A percentile compares a stretch with the other conserved stretches of the same genome.
Evolutionary conservation across 2,113 vertebrate species (phyloP).

Genomic region (Pseudopodoces humilis): DNA sequence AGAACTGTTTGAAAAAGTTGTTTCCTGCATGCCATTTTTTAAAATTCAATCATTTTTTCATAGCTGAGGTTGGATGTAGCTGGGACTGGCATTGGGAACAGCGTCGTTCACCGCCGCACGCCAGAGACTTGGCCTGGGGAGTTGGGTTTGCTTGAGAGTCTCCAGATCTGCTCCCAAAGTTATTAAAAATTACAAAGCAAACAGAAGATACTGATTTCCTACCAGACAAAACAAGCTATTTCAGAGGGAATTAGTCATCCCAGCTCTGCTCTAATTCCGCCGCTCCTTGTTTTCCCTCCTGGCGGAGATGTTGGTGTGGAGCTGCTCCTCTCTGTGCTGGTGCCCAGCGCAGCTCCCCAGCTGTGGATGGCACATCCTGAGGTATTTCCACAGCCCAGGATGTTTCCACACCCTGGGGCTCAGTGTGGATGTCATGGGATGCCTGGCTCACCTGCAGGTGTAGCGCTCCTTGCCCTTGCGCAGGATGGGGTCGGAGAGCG

Average conservation of each 20-base stretch:
- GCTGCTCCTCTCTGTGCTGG: rapidly evolving
- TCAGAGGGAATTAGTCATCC: conserved; percentile 50
- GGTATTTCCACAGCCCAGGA: rapidly evolving
- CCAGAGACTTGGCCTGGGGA: neutral
- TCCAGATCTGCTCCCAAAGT: conserved; percentile 44
- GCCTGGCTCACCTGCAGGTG: conserved; percentile 88
- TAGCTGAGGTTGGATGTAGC: neutral
- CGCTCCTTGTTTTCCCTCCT: neutral
- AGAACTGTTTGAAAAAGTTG: neutral
- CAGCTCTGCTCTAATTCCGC: neutral
- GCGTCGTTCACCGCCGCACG: neutral
- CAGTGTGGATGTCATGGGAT: rapidly evolving
- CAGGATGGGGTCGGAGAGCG: conserved; percentile 95
- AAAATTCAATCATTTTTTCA: neutral
- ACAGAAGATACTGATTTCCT: conserved; percentile 43
- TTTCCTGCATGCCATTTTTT: neutral
- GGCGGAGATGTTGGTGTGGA: rapidly evolving
- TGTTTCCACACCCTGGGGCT: neutral
- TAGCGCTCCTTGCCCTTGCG: conserved; percentile 99
- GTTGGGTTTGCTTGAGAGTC: conserved; percentile 18
- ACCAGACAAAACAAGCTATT: conserved; percentile 66
- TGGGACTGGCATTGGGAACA: rapidly evolving
- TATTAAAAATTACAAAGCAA: conserved; percentile 57
- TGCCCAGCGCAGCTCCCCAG: rapidly evolving
- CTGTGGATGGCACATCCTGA: neutral